Evolutionary conservation across 2,888 invertebrate genomes (phyloP).

Genomic region (Ctena decussata): DNA sequence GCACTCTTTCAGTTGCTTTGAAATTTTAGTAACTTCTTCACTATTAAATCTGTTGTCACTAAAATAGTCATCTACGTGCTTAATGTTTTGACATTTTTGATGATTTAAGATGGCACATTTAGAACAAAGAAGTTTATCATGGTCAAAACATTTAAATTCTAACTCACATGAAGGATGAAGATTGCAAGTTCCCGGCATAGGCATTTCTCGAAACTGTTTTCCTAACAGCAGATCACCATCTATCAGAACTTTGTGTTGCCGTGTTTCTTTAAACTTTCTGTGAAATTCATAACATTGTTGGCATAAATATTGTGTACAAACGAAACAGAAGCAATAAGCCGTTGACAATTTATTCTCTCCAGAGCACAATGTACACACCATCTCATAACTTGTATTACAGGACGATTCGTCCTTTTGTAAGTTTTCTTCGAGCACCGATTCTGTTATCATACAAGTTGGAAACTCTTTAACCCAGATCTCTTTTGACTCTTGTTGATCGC

Average conservation of each 20-base stretch:
- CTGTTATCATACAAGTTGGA: not conserved
- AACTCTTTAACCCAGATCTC: not conserved
- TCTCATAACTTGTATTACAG: too few species aligned
- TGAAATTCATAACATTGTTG: conserved; percentile 32
- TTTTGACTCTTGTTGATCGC: too few species aligned
- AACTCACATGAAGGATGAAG: not conserved
- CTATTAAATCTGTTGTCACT: not conserved
- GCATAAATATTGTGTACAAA: conserved; percentile 44
- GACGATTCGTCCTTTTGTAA: not conserved
- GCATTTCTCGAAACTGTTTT: not conserved
- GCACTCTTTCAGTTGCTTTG: not conserved
- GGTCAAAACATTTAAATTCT: not conserved
- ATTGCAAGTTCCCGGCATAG: not conserved
- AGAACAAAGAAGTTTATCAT: not conserved
- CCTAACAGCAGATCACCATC: conserved; percentile 21
- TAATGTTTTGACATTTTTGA: not conserved
- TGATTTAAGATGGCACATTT: not conserved
- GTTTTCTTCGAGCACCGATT: not conserved
- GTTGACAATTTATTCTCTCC: conserved; percentile 2
- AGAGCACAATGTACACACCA: conserved; percentile 26
- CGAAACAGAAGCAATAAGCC: conserved; percentile 28
- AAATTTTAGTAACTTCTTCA: not conserved
- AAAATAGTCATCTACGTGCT: not conserved
- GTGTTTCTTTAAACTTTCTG: conserved; percentile 32
- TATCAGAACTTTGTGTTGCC: conserved; percentile 20